phyloP scores from a whole-genome alignment of 2,888 invertebrate genomes.

The Leucozona laternaria region DNA sequence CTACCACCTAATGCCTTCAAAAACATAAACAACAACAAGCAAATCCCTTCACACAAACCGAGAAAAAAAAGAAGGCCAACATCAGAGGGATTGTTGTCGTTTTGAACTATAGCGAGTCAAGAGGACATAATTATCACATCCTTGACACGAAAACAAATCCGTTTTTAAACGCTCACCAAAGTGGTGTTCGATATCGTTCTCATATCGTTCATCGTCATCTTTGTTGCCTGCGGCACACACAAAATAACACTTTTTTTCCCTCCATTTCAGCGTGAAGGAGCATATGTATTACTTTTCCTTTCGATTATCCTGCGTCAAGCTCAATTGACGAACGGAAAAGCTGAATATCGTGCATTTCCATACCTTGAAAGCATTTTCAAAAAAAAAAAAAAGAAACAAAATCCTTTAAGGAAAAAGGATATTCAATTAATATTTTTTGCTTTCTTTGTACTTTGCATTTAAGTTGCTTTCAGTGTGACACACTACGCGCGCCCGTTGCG shows the following conservation, averaged over 20 bases:
- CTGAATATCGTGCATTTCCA: slow-evolving; percentile 38
- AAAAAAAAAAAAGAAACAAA: not conserved
- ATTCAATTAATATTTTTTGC: slow-evolving; percentile 59
- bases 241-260: slow-evolving; percentile 8
- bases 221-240: slow-evolving; percentile 27
- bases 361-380: slow-evolving; percentile 21
- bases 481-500: not conserved
- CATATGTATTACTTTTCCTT: slow-evolving; percentile 54
- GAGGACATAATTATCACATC: slow-evolving; percentile 50
- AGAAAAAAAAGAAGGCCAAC: slow-evolving; percentile 16
- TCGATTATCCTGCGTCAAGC: slow-evolving; percentile 27
- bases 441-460: slow-evolving; percentile 2
- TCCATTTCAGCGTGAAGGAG: slow-evolving; percentile 23
- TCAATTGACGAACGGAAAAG: slow-evolving; percentile 30
- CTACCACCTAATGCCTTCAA: not conserved
- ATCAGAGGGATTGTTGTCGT: slow-evolving; percentile 19
- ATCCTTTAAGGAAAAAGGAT: slow-evolving; percentile 47
- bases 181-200: slow-evolving; percentile 57
- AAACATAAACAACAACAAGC: slow-evolving; percentile 15
- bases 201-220: not conserved
- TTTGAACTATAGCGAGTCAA: slow-evolving; percentile 13
- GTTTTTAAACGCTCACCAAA: slow-evolving; percentile 51
- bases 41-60: slow-evolving; percentile 20
- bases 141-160: slow-evolving; percentile 69
- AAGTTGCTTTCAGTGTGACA: slow-evolving; percentile 12